Conservation (phyloP, 2,113 vertebrate genomes). For the Rhinoderma darwinii region DNA sequence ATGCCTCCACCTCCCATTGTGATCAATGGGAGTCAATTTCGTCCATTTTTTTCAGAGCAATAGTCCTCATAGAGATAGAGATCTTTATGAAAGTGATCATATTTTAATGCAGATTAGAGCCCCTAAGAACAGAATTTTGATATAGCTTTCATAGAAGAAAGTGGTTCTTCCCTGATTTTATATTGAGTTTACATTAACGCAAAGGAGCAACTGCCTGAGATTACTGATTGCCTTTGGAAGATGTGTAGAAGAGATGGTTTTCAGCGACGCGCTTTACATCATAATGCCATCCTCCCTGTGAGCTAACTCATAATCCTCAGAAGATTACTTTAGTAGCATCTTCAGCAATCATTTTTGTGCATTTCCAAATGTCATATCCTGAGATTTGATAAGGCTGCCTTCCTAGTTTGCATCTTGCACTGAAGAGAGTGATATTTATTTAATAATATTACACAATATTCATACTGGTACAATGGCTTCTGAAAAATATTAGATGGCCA, state of each 20-base stretch:
- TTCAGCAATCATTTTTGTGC: slow-evolving; percentile 33
- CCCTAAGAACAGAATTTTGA: background rate
- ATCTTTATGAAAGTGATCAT: background rate
- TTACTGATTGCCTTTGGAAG: background rate
- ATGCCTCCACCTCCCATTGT: no score
- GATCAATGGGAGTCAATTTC: no score
- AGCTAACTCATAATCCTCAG: slow-evolving; percentile 49
- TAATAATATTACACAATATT: slow-evolving; percentile 58
- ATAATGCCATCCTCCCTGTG: slow-evolving; percentile 37
- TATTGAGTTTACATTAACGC: background rate
- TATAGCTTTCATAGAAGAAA: background rate
- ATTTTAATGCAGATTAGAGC: background rate
- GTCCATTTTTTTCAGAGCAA: no score
- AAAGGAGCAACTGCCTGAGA: slow-evolving; percentile 2
- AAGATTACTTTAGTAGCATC: slow-evolving; percentile 52
- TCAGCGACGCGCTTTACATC: background rate
- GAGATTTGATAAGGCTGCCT: slow-evolving; percentile 47
- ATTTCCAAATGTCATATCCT: slow-evolving; percentile 55
- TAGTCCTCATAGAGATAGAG: background rate
- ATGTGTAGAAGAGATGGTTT: background rate
- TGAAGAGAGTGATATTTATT: slow-evolving; percentile 57
- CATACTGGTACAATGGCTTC: slow-evolving; percentile 31
- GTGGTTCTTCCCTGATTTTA: background rate
- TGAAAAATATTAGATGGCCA: slow-evolving; percentile 54
- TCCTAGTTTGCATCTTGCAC: slow-evolving; percentile 56